Evolutionary conservation across 2,888 invertebrate genomes (phyloP), one percentile per base, ranked within the genome.

Genomic region (Thymelicus lineola): DNA sequence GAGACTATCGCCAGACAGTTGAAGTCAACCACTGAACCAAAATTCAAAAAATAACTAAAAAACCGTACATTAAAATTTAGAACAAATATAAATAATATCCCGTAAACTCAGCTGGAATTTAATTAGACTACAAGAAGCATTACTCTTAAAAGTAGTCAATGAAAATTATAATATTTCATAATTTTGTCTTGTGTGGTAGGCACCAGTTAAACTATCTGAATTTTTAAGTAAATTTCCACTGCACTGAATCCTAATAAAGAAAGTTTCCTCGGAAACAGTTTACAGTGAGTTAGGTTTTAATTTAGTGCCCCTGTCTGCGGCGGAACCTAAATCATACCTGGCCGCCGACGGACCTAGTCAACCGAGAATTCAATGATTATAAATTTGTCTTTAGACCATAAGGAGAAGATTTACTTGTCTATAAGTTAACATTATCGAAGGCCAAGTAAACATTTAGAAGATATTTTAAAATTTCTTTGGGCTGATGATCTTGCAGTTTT

Each of bases 281-380:
- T 42, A 60, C 67, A 66, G 50, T 53, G 67, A 61, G 60, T 55
- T 67, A 53, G 67, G 60, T 45, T 61, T 61, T 67, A 67, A 67
- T 61, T 61, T 67, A 67, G 61, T 61, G 67, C 17, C 60, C 6
- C 53, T 45, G 61, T 68, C 67, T 61, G 67, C 61, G 60, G 61
- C 55, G 48, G 60, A 4, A n/a, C 28, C 53, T 68, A 55, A 62
- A 68, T 68, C 68, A 68, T 68, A 68, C 68, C 68, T 68, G 68
- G 17, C 57, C 68, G 62, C 7, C 62, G 62, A 61, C 67, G 46
- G 57, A 36, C 62, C 62, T 61, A 68, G 46, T 68, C 62, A 68
- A 68, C 46, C 68, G 68, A 48, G 57, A 68, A 68, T 62, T 62
- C 68, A 68, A 68, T 68, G 61, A 68, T 68, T 67, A 68, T 68